Base-by-base conservation (phyloP, 1,140 invertebrate genomes). In the Bombus ignitus region DNA sequence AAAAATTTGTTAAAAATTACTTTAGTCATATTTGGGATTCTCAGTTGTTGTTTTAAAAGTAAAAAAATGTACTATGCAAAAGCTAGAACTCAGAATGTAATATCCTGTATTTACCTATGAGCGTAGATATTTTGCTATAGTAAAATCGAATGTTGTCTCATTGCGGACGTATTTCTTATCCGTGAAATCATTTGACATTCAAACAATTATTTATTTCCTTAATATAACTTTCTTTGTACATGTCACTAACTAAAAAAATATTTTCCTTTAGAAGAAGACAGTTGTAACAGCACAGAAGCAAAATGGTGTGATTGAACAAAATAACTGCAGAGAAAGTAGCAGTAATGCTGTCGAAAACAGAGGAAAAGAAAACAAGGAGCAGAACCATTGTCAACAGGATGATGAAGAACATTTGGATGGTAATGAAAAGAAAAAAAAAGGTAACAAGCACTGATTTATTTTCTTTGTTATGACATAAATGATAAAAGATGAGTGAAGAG, bases 361-460 rank as follows among this genome's bases (percentile, higher is more conserved):
- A 78, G 93, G 93, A 28, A 95, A 95, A 66, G 94, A 94, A 65
- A 95, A 95, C 37, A 95, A 94, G 59, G 95, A 94, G 47, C 93
- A 94, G 68, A 94, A 95, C 85, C 90, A 94, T 59, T 94, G 92
- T 79, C 92, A 92, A 18, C 94, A 95, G 35, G 94, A 95, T 68
- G 92, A 90, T 72, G 95, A 95, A 9, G 95, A 95, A 42, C 92
- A 93, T 37, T 91, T 86, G 15, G 94, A 95, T 83, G 88, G 87
- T 39, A 89, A 87, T 57, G 95, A 95, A 68, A 95, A 94, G 85
- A 96, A 94, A 88, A 96, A 95, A 85, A 96, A 95, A 95, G 93
- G 95, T 96, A 92, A 90, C 72, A 76, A 53, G 13, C 28, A 4
- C 39, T 35, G 5, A 8, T 86, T 22, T n/a, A 3, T 75, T 59